These are phyloP conservation scores for Pluvialis apricaria DNA, from an alignment of 2,113 vertebrate genomes.

Conservation along the genomic window DNA sequence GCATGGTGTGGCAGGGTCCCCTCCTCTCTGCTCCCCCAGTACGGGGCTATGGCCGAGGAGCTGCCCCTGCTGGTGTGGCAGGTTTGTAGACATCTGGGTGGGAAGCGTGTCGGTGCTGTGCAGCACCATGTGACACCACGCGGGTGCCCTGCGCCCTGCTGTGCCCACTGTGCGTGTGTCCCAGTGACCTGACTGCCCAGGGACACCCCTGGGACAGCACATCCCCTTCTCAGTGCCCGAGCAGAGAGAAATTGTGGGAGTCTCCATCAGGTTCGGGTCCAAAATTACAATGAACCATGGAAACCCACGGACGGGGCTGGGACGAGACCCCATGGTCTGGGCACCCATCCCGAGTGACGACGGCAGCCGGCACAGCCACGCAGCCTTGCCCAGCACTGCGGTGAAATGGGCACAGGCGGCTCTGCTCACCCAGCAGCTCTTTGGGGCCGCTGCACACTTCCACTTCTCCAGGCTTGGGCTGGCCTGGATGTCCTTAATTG, in stretches of 20 bases:
- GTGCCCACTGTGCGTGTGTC: accelerated
- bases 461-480: background rate
- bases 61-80: accelerated
- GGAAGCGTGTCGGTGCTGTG: accelerated
- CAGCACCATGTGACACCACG: accelerated
- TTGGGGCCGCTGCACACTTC: background rate
- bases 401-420: background rate
- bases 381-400: accelerated
- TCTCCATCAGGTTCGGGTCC: background rate
- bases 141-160: accelerated
- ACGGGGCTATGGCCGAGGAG: accelerated
- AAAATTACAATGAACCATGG: accelerated
- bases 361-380: accelerated
- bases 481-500: slow-evolving; percentile 40
- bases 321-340: background rate
- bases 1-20: accelerated
- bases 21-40: background rate
- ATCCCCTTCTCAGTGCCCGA: background rate
- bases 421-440: accelerated
- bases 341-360: accelerated
- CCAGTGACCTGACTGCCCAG: accelerated
- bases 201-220: background rate
- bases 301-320: accelerated
- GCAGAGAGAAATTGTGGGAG: background rate
- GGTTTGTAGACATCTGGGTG: background rate